phyloP scores from a whole-genome alignment of 2,888 invertebrate genomes.

The Ptycholaimellus sp. region DNA sequence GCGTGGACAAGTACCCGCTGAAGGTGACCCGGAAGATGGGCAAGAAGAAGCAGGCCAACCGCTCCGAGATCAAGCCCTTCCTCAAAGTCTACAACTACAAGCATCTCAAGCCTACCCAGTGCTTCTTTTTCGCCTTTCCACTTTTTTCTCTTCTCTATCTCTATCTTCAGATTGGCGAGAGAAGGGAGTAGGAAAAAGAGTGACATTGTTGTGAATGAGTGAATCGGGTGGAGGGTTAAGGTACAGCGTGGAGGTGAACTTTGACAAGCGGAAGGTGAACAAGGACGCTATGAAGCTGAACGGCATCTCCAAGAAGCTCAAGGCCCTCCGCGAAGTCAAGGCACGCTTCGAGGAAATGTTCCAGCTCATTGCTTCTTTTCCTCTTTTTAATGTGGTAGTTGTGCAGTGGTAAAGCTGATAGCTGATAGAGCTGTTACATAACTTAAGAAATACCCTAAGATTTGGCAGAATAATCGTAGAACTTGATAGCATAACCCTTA shows the following conservation, averaged over 20 bases:
- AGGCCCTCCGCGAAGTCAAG: constrained; percentile 74
- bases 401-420: too few species aligned
- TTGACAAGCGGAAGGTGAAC: constrained; percentile 54
- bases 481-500: too few species aligned
- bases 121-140: constrained; percentile 1
- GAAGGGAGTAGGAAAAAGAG: too few species aligned
- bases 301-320: constrained; percentile 83
- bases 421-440: too few species aligned
- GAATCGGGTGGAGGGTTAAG: constrained; percentile 53
- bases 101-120: constrained; percentile 37
- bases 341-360: constrained; percentile 92
- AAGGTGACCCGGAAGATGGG: constrained; percentile 45
- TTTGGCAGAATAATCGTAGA: too few species aligned
- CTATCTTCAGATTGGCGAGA: too few species aligned
- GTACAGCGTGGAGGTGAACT: constrained; percentile 74
- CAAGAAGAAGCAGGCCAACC: constrained; percentile 79
- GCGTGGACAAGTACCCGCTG: constrained; percentile 83
- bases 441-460: too few species aligned
- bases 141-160: too few species aligned
- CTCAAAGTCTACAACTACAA: constrained; percentile 51
- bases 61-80: constrained; percentile 93
- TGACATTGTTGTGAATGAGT: not conserved
- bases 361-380: too few species aligned
- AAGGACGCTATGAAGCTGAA: constrained; percentile 79
- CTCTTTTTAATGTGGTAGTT: too few species aligned